Percentiles rank a stretch among this genome's conserved stretches.
These are phyloP conservation scores for Ypsolopha scabrella DNA, from an alignment of 2,888 invertebrate species.

Conservation along the genomic window DNA sequence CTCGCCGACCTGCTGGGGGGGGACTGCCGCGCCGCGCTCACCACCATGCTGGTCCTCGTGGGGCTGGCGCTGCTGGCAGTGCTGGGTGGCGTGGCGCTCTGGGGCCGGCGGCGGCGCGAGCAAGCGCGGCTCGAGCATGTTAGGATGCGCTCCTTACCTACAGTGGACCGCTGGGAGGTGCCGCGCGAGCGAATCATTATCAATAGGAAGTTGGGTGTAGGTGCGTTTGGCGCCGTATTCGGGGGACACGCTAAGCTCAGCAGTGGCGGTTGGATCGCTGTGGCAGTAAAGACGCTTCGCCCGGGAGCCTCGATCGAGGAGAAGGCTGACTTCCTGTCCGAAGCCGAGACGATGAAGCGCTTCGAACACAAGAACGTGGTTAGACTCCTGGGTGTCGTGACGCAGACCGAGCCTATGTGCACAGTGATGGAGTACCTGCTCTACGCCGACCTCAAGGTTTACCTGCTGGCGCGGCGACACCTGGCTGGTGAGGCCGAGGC, in stretches of 20 bases:
- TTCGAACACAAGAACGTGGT: conserved; percentile 93
- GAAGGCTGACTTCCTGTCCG: conserved; percentile 90
- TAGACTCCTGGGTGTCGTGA: conserved; percentile 86
- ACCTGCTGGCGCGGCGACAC: conserved; percentile 85
- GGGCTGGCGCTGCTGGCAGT: conserved; percentile 27
- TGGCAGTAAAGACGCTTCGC: conserved; percentile 92
- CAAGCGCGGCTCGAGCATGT: conserved; percentile 25
- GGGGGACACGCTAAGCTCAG: conserved; percentile 85
- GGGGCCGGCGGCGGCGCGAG: conserved; percentile 37
- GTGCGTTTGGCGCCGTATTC: conserved; percentile 93
- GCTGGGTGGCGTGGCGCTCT: conserved; percentile 32
- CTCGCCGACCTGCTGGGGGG: conserved; percentile 76
- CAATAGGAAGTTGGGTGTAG: conserved; percentile 87
- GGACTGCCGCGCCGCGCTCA: conserved; percentile 77
- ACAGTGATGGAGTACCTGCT: conserved; percentile 96
- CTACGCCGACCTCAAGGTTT: conserved; percentile 92
- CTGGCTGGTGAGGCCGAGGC: conserved; percentile 77
- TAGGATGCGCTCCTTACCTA: conserved; percentile 32
- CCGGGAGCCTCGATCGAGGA: conserved; percentile 85
- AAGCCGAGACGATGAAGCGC: conserved; percentile 94
- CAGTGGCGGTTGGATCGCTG: conserved; percentile 80
- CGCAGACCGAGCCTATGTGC: conserved; percentile 88
- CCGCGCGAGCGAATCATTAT: conserved; percentile 86
- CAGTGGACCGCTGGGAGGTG: conserved; percentile 88
- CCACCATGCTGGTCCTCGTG: conserved; percentile 24